Evolutionary conservation across 2,113 vertebrate species (phyloP).

Genomic region (Callipepla squamata): DNA sequence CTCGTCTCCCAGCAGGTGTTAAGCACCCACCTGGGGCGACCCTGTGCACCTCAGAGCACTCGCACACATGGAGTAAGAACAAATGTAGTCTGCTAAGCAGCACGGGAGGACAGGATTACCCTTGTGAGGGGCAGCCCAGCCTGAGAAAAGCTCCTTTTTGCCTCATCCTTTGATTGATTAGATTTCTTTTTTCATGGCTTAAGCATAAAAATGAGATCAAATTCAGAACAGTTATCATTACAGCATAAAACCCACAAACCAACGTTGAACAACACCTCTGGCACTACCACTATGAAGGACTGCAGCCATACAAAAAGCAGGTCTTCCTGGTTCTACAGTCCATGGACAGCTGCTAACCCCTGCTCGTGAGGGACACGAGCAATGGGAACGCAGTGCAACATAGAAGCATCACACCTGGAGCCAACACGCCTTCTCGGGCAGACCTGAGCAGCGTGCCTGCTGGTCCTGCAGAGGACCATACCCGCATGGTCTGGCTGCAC

Average conservation of each 20-base stretch:
- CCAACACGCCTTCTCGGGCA: background rate
- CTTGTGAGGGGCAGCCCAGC: background rate
- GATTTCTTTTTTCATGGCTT: background rate
- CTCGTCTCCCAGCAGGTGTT: background rate
- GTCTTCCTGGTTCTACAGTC: background rate
- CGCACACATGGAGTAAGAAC: background rate
- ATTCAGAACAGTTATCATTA: constrained; percentile 21
- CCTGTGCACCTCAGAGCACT: background rate
- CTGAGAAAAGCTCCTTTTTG: background rate
- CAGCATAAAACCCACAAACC: background rate
- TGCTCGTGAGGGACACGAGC: accelerated
- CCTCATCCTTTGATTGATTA: background rate
- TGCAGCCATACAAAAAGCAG: background rate
- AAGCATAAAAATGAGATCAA: constrained; percentile 6
- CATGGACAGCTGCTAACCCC: background rate
- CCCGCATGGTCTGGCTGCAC: background rate
- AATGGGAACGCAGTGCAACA: background rate
- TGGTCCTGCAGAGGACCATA: background rate
- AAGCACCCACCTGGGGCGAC: too few relatives aligned
- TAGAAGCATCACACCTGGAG: background rate
- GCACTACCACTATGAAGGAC: background rate
- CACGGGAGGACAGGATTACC: background rate
- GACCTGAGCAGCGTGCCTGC: background rate
- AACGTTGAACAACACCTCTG: background rate
- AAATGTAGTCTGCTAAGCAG: too few relatives aligned